Evolutionary conservation across 2,113 vertebrate genomes (phyloP).

Genomic region (Ginglymostoma cirratum): DNA sequence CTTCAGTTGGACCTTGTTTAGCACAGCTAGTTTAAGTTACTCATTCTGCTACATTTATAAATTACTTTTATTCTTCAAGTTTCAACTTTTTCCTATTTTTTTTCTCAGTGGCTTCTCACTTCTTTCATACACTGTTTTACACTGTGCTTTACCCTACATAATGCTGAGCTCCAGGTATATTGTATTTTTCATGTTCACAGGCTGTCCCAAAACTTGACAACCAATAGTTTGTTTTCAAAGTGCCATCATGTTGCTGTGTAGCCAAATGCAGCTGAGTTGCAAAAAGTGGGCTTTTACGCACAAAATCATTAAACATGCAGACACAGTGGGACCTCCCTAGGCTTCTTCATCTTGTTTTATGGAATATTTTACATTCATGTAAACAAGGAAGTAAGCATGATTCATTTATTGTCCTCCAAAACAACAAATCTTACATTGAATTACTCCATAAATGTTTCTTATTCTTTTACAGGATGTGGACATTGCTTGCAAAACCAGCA

Average conservation of each 20-base stretch:
- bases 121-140: neutral
- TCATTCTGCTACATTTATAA: neutral
- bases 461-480: no score
- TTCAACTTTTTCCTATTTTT: neutral
- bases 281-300: neutral
- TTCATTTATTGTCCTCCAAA: neutral
- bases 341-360: neutral
- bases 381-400: neutral
- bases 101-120: neutral
- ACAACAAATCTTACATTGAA: neutral
- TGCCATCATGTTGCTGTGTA: neutral
- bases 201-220: neutral
- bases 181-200: neutral
- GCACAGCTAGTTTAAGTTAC: neutral
- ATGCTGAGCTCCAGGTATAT: neutral
- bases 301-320: neutral
- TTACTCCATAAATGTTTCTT: neutral
- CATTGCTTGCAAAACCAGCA: no score
- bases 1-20: neutral
- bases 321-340: neutral
- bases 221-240: neutral
- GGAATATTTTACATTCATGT: neutral
- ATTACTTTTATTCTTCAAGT: neutral
- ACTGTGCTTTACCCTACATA: neutral
- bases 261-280: neutral